Base-by-base conservation (phyloP, 2,797 vertebrate genomes). In the Lemur catta region DNA sequence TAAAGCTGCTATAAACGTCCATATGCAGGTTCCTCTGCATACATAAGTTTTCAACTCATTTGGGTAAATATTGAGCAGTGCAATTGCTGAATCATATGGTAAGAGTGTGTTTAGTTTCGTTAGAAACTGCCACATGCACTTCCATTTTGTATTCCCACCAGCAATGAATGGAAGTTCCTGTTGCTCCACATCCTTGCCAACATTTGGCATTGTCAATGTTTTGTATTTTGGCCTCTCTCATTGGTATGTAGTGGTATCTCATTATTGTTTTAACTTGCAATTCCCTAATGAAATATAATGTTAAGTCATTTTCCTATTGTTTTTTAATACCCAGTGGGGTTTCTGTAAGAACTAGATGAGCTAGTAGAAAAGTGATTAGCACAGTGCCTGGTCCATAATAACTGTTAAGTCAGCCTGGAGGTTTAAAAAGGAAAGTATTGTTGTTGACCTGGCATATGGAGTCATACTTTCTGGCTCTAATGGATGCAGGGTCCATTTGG, bases 291-390 rank as follows among this genome's bases (percentile, higher is more conserved):
- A 80, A 38, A 35, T 38, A 6, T 2, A 13, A 28, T 33, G 15
- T 11, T 50, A 17, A 22, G 14, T 76, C 30, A 3, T 46, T 74
- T 79, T 41, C 61, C 9, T 55, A 18, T 67, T 67, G 30, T 48
- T 63, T 67, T 75, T 78, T 61, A 87, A 91, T 50, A 69, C 50
- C 17, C 55, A 10, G 1, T 4, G 24, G n/a, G 4, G 30, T 87
- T 90, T 76, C 81, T 61, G 22, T 69, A 74, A 61, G 41, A 69
- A 78, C 15, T 26, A 71, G 63, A 72, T 50, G 35, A 92, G 26
- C 33, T 18, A 7, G 52, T 35, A 91, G 57, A 65, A 76, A 85
- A 82, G 33, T 43, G 59, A 76, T 74, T 28, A 78, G 59, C 17
- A 20, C 10, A 1, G 28, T 14, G 4, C 15, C 24, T 43, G 20